A percentile compares a stretch with the other conserved stretches of the same genome.
Evolutionary conservation across 2,888 invertebrate genomes (phyloP).

Genomic region (Diadegma fenestrale): DNA sequence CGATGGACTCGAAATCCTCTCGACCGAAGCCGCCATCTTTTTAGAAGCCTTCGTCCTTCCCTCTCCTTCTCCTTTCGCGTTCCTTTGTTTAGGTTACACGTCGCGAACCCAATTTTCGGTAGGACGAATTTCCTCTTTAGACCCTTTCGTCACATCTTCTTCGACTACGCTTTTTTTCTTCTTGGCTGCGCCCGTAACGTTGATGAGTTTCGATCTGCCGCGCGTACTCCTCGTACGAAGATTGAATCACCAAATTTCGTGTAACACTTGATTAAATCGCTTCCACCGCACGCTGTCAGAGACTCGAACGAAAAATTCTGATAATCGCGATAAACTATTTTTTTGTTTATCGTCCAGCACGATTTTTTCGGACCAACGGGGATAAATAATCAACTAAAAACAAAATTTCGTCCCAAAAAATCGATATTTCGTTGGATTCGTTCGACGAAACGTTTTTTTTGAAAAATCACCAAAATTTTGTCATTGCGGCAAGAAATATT

Average conservation of each 20-base stretch:
- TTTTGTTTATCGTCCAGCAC: not conserved
- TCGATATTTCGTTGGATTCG: too few species aligned
- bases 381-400: too few species aligned
- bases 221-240: constrained; percentile 33
- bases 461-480: too few species aligned
- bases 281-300: not conserved
- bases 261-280: constrained; percentile 12
- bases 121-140: constrained; percentile 29
- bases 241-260: constrained; percentile 40
- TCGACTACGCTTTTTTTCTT: not conserved
- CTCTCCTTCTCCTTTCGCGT: not conserved
- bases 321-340: not conserved
- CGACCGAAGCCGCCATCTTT: constrained; percentile 9
- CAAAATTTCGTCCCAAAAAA: too few species aligned
- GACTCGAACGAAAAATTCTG: not conserved
- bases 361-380: not conserved
- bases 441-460: too few species aligned
- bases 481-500: too few species aligned
- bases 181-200: constrained; percentile 46
- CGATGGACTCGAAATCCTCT: constrained; percentile 18
- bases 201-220: constrained; percentile 46
- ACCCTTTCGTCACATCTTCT: constrained; percentile 17
- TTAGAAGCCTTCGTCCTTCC: not conserved
- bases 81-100: constrained; percentile 19
- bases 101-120: constrained; percentile 41